These are phyloP conservation scores for Drosophila pullipes DNA, from an alignment of 2,888 invertebrate genomes.

Conservation along the genomic window DNA sequence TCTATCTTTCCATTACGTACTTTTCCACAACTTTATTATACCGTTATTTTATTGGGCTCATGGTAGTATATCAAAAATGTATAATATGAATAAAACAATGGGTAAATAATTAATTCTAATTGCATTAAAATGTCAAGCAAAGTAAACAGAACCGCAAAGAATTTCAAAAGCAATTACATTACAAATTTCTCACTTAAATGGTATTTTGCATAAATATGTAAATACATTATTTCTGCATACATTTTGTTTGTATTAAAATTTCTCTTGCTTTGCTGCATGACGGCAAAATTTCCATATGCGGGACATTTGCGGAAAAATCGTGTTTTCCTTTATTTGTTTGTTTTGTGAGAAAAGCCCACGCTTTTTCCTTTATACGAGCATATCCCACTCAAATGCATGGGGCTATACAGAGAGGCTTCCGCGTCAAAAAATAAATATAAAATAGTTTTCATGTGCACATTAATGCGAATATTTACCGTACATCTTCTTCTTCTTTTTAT, in stretches of 20 bases:
- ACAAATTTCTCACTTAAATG: neutral
- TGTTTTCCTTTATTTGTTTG: slow-evolving; percentile 25
- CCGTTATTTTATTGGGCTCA: neutral
- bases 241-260: slow-evolving; percentile 4
- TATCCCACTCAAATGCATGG: slow-evolving; percentile 24
- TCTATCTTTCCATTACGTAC: neutral
- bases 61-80: neutral
- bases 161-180: slow-evolving; percentile 3
- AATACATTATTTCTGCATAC: neutral
- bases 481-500: slow-evolving; percentile 3
- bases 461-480: slow-evolving; percentile 17
- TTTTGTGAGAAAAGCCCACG: slow-evolving; percentile 11
- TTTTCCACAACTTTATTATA: neutral
- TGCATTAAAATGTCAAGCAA: slow-evolving; percentile 15
- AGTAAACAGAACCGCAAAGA: slow-evolving; percentile 1
- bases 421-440: slow-evolving; percentile 40
- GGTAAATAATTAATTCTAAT: slow-evolving; percentile 16
- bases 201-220: slow-evolving; percentile 10
- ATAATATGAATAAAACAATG: neutral
- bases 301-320: slow-evolving; percentile 30
- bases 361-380: neutral
- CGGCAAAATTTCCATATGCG: slow-evolving; percentile 34
- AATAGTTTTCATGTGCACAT: slow-evolving; percentile 51
- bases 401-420: slow-evolving; percentile 11
- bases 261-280: neutral